Evolutionary conservation across 2,888 invertebrate species (phyloP), one percentile per base, ranked within the genome.

Genomic region (Adelognathus sp.): DNA sequence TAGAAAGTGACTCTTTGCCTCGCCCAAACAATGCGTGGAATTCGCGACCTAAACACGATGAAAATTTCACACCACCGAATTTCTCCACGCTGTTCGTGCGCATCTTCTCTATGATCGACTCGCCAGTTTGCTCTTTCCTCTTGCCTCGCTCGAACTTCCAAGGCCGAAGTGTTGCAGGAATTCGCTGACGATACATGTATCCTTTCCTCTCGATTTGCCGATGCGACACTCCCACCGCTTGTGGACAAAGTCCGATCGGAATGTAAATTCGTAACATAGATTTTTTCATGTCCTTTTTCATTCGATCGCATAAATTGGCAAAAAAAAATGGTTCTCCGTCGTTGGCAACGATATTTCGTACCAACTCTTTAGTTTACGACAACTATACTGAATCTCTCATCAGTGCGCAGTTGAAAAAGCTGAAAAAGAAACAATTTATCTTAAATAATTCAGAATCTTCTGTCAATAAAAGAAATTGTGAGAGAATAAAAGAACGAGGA

Each of bases 1-100:
- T 70, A 16, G 69, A 64, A 63, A 69, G 76, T 63, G 14, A 9
- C 1, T 52, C 63, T 69, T 69, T 24, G 36, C 63, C n/a, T 18
- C 24, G n/a, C 11, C 31, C 54, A n/a, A 31, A 54, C 58, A 56
- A 41, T 67, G 56, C n/a, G 33, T 5, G 24, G 18, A 16, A 27
- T 76, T 50, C 31, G 9, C 39, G 64, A 58, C 14, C 16, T 29
- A 27, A 44, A 33, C 29, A 16, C 44, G 11, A 63, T 18, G 11
- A 44, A 61, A 31, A 56, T 56, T 31, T 33, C 18, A 21, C 7
- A 56, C 56, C 33, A 7, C 2, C 18, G 31, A 9, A 60, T 6
- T 21, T 29, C 11, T n/a, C n/a, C n/a, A n/a, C 36, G n/a, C 29
- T 21, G 16, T 18, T 6, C 9, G 16, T 18, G n/a, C 36, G 50